These are phyloP conservation scores for Coregonus sp. DNA, from an alignment of 2,797 vertebrate genomes.

Conservation along the genomic window DNA sequence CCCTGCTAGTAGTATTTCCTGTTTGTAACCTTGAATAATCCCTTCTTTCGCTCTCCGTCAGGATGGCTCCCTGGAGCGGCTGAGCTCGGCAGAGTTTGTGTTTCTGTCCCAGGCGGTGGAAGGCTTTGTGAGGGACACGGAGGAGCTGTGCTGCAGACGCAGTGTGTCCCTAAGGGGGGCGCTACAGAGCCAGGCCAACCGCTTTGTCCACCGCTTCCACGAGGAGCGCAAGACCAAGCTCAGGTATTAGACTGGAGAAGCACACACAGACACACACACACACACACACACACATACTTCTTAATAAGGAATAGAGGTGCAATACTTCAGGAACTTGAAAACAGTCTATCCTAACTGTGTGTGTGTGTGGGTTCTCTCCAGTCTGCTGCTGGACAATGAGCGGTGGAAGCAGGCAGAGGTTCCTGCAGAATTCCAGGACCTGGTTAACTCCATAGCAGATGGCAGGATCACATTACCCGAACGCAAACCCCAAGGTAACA, in stretches of 20 bases:
- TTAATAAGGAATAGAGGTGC: neutral
- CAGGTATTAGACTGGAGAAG: slow-evolving; percentile 72
- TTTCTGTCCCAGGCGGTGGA: slow-evolving; percentile 89
- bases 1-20: neutral
- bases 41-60: slow-evolving; percentile 46
- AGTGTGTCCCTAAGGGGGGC: slow-evolving; percentile 90
- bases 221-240: slow-evolving; percentile 96
- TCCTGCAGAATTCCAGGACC: slow-evolving; percentile 94
- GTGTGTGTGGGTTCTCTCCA: slow-evolving; percentile 44
- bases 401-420: slow-evolving; percentile 99
- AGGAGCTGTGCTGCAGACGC: slow-evolving; percentile 87
- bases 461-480: slow-evolving; percentile 90
- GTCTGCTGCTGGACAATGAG: slow-evolving; percentile 94
- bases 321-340: neutral
- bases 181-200: slow-evolving; percentile 95
- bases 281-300: too few relatives aligned
- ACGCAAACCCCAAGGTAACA: slow-evolving; percentile 81
- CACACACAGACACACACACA: neutral
- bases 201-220: slow-evolving; percentile 95
- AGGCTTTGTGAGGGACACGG: slow-evolving; percentile 85
- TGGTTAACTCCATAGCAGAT: slow-evolving; percentile 91
- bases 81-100: slow-evolving; percentile 92
- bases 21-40: neutral
- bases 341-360: neutral
- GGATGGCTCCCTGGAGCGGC: slow-evolving; percentile 94